Conservation (phyloP, 2,113 vertebrate genomes). For the Ceyx margarethae region DNA sequence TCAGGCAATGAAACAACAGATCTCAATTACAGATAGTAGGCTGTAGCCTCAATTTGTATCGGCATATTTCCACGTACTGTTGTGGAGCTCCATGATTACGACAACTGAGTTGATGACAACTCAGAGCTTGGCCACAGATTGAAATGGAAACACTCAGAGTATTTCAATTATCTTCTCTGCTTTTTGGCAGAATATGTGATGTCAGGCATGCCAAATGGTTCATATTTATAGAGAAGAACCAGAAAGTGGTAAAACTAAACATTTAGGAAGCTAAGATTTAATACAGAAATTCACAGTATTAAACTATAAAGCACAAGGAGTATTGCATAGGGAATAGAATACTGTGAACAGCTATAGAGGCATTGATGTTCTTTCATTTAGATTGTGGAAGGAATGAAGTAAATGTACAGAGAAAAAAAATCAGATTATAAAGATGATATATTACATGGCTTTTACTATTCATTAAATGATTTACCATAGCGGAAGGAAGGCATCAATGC, state of each 20-base stretch:
- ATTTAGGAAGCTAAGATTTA: neutral
- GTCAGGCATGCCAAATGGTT: neutral
- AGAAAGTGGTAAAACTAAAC: neutral
- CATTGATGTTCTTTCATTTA: neutral
- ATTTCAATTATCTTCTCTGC: constrained; percentile 3
- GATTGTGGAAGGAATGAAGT: neutral
- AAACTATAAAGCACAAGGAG: neutral
- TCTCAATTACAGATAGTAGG: neutral
- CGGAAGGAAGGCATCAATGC: neutral
- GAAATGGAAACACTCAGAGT: neutral
- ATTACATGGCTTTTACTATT: neutral
- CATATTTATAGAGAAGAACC: neutral
- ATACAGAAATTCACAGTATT: neutral
- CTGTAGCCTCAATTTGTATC: neutral
- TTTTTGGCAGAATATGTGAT: neutral
- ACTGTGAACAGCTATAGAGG: neutral
- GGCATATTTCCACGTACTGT: neutral
- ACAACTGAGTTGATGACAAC: constrained; percentile 7
- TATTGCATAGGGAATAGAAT: neutral
- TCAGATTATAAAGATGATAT: neutral
- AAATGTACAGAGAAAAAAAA: neutral
- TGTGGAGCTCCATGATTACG: neutral
- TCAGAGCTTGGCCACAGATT: neutral
- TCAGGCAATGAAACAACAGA: neutral
- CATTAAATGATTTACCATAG: neutral